Evolutionary conservation across 2,113 vertebrate species (phyloP).

Genomic region (Podilymbus podiceps): DNA sequence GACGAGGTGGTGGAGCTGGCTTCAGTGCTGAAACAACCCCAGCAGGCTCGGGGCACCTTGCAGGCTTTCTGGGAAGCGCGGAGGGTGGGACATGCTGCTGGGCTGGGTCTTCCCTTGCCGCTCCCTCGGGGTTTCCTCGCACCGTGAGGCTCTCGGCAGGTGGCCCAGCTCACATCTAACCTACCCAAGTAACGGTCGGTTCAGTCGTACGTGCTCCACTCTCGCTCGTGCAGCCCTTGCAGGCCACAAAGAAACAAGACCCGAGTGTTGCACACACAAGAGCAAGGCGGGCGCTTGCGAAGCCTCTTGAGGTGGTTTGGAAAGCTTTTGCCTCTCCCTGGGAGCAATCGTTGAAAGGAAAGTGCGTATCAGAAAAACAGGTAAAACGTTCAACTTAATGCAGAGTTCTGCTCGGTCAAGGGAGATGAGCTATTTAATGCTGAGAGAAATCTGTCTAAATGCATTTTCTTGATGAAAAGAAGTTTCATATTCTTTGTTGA

Average conservation of each 20-base stretch:
- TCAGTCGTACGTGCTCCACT: no score
- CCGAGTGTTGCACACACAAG: rapidly evolving
- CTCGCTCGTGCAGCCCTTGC: background rate
- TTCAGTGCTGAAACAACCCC: rapidly evolving
- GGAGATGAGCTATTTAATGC: background rate
- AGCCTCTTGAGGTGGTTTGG: background rate
- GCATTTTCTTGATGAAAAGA: background rate
- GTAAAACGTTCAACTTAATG: background rate
- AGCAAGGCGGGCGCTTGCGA: no score
- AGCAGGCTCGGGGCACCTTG: background rate
- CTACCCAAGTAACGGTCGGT: no score
- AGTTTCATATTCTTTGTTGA: background rate
- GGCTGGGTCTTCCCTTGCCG: background rate
- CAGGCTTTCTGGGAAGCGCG: background rate
- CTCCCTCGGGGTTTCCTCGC: background rate
- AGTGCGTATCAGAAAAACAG: background rate
- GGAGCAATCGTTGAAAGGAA: background rate
- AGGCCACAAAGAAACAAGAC: background rate
- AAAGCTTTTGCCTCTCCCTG: background rate
- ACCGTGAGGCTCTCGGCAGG: background rate
- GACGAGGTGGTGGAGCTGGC: background rate
- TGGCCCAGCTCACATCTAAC: background rate
- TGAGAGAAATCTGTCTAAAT: background rate
- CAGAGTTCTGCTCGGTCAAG: background rate
- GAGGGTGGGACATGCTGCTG: background rate